phyloP scores from a whole-genome alignment of 2,797 vertebrate genomes.

The Eurystomus glaucurus region DNA sequence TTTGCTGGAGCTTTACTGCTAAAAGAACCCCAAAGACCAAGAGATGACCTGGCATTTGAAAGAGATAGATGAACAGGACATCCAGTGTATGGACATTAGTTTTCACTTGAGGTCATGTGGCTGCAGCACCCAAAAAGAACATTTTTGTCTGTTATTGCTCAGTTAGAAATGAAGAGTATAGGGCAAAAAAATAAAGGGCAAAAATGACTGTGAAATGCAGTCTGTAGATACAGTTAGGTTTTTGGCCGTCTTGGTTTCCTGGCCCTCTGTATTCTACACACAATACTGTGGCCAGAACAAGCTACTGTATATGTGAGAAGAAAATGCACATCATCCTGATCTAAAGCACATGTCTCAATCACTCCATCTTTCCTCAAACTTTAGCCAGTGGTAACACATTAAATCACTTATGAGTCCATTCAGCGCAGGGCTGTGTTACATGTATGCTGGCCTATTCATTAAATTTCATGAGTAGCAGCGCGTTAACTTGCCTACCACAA shows the following conservation, averaged over 20 bases:
- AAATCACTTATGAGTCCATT: not conserved
- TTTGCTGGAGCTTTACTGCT: not conserved
- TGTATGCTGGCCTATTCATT: not conserved
- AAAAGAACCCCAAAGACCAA: not conserved
- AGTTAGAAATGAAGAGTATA: not conserved
- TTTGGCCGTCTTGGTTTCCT: conserved; percentile 7
- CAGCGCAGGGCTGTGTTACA: not conserved
- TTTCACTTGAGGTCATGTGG: not conserved
- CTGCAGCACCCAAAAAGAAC: not conserved
- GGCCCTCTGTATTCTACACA: not conserved
- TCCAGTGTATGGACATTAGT: not conserved
- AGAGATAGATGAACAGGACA: not conserved
- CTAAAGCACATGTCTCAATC: conserved; percentile 27
- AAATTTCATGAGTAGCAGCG: not conserved
- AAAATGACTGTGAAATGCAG: not conserved
- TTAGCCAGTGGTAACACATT: conserved; percentile 22
- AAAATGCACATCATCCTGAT: conserved; percentile 20
- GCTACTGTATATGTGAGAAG: conserved; percentile 3
- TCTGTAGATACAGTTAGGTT: not conserved
- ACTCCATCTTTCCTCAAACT: not conserved
- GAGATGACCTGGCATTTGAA: not conserved
- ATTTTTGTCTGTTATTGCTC: not conserved
- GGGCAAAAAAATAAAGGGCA: not conserved
- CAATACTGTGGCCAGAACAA: not conserved
- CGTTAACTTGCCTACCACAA: conserved; percentile 41